Evolutionary conservation across 2,797 vertebrate genomes (phyloP).

Genomic region (Philypnodon macrostomus): DNA sequence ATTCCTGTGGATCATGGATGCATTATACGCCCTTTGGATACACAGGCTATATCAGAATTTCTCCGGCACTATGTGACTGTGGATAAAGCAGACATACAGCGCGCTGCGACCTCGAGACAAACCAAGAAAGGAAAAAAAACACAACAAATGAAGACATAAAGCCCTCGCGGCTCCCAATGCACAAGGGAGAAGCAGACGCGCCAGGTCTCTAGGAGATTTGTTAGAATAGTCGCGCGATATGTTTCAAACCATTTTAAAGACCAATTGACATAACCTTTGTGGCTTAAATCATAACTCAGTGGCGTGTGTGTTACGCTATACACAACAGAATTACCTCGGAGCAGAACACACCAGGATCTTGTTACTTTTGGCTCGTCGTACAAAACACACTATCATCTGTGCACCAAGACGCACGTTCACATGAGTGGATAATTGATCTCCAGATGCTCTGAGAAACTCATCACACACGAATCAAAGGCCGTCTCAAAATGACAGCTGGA

Average conservation of each 20-base stretch:
- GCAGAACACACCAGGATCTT: constrained; percentile 29
- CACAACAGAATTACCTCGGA: background rate
- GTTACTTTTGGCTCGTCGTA: constrained; percentile 20
- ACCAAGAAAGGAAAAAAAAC: too few species aligned
- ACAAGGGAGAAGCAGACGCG: background rate
- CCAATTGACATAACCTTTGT: background rate
- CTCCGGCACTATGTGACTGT: constrained; percentile 20
- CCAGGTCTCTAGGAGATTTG: too few species aligned
- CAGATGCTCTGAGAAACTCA: constrained; percentile 65
- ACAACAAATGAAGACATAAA: background rate
- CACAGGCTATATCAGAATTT: constrained; percentile 46
- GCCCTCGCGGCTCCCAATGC: background rate
- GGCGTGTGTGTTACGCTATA: background rate
- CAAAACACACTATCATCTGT: constrained; percentile 38
- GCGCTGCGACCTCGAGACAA: constrained; percentile 2
- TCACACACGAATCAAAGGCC: constrained; percentile 68
- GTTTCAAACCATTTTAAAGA: too few species aligned
- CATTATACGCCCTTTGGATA: constrained; percentile 55
- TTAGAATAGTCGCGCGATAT: too few species aligned
- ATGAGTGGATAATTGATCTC: constrained; percentile 66
- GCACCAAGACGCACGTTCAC: constrained; percentile 41
- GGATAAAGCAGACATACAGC: constrained; percentile 23
- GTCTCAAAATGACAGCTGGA: constrained; percentile 67
- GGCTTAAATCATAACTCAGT: background rate
- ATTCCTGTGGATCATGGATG: constrained; percentile 80